Evolutionary conservation across 1,140 invertebrate genomes (phyloP).

Genomic region (Stratiolaelaps scimitus): DNA sequence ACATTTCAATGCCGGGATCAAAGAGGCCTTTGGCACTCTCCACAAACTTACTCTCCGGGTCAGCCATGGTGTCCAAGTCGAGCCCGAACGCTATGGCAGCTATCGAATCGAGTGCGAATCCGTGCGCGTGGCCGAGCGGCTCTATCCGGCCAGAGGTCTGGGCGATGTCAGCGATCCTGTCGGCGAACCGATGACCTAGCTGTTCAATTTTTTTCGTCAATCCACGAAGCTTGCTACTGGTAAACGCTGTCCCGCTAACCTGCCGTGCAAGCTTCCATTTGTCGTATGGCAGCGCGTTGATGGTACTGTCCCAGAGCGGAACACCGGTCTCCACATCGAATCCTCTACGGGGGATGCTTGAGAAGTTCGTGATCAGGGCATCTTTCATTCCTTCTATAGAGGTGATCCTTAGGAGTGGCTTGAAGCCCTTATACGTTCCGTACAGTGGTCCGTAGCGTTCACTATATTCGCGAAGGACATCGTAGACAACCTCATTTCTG

Average conservation of each 20-base stretch:
- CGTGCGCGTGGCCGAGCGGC: no score
- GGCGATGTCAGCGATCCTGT: not conserved
- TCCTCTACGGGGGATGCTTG: not conserved
- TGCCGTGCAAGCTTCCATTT: not conserved
- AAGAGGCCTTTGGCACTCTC: not conserved
- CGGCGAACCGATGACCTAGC: not conserved
- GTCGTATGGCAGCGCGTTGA: not conserved
- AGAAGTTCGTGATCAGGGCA: not conserved
- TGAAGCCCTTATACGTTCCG: slow-evolving; percentile 9
- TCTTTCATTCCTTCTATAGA: no score
- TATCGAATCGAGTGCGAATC: not conserved
- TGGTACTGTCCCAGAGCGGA: no score
- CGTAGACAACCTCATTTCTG: no score
- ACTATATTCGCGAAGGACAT: not conserved
- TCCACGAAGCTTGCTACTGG: not conserved
- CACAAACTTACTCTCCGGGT: not conserved
- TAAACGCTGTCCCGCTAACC: not conserved
- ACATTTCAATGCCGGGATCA: not conserved
- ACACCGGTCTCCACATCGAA: not conserved
- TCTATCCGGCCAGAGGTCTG: not conserved
- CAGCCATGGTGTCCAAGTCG: not conserved
- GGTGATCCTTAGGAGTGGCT: not conserved
- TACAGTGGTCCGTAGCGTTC: not conserved
- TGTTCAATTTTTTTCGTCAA: slow-evolving; percentile 4
- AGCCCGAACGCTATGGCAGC: not conserved